These are phyloP conservation scores for Dolichallabes microphthalmus DNA, from an alignment of 2,113 vertebrate species.

Conservation along the genomic window DNA sequence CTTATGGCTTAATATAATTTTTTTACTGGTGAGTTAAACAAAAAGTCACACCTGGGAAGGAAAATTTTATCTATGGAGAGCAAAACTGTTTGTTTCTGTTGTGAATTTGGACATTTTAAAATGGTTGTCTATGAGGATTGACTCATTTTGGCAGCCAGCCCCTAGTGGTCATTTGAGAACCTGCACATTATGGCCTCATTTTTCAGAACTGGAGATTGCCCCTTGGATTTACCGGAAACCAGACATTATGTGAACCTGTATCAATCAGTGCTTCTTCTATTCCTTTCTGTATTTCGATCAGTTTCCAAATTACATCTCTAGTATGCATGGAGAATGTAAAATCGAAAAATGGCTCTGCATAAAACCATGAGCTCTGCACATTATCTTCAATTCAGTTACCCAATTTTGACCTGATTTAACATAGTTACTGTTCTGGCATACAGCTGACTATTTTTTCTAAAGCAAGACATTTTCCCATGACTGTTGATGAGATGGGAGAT, in stretches of 20 bases:
- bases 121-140: too few species aligned
- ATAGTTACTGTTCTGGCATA: background rate
- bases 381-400: background rate
- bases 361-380: background rate
- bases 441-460: background rate
- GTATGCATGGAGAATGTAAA: background rate
- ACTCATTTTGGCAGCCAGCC: too few species aligned
- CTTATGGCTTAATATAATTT: too few species aligned
- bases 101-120: too few species aligned
- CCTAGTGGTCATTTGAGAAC: too few species aligned
- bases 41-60: too few species aligned
- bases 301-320: background rate
- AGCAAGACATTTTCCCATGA: background rate
- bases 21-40: too few species aligned
- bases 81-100: too few species aligned
- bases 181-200: too few species aligned
- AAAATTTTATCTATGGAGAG: too few species aligned
- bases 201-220: too few species aligned
- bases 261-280: background rate
- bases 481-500: background rate
- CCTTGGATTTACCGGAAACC: background rate
- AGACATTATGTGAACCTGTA: background rate
- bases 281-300: background rate
- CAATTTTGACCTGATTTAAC: background rate
- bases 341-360: background rate